Evolutionary conservation across 2,888 invertebrate genomes (phyloP).

Genomic region (Ormyrus thymus): DNA sequence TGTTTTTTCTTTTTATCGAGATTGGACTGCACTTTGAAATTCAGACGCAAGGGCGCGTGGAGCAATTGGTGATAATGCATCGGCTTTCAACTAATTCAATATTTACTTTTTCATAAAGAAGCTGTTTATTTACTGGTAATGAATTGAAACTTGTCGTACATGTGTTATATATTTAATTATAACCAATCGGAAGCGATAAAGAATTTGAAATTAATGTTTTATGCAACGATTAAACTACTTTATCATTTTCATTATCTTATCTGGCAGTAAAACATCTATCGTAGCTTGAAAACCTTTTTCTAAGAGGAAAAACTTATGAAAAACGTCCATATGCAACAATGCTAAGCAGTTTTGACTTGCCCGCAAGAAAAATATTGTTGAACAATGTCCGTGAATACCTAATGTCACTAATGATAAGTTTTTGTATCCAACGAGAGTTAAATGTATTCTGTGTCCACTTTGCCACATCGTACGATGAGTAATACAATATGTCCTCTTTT

Average conservation of each 20-base stretch:
- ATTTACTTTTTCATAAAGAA: slow-evolving; percentile 27
- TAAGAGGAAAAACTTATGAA: too few species aligned
- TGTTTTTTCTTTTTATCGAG: slow-evolving; percentile 28
- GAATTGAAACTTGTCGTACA: not conserved
- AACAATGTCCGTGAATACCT: not conserved
- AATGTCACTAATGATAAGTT: slow-evolving; percentile 28
- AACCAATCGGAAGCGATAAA: not conserved
- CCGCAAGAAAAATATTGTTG: not conserved
- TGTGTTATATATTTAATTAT: not conserved
- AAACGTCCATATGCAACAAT: not conserved
- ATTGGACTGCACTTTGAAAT: slow-evolving; percentile 18
- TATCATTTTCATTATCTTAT: not conserved
- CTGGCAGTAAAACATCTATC: too few species aligned
- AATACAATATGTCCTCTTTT: slow-evolving; percentile 36
- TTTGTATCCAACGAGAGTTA: slow-evolving; percentile 22
- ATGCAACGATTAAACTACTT: not conserved
- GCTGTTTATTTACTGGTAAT: not conserved
- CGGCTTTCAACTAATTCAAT: slow-evolving; percentile 25
- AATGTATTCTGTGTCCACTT: slow-evolving; percentile 24
- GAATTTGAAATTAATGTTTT: not conserved
- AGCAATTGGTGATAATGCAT: slow-evolving; percentile 26
- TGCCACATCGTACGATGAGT: slow-evolving; percentile 31
- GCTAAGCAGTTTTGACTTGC: not conserved
- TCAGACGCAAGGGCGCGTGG: slow-evolving; percentile 17
- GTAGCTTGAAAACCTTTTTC: too few species aligned